phyloP scores from a whole-genome alignment of 1,140 invertebrate species.

The Drosophila bifasciata region DNA sequence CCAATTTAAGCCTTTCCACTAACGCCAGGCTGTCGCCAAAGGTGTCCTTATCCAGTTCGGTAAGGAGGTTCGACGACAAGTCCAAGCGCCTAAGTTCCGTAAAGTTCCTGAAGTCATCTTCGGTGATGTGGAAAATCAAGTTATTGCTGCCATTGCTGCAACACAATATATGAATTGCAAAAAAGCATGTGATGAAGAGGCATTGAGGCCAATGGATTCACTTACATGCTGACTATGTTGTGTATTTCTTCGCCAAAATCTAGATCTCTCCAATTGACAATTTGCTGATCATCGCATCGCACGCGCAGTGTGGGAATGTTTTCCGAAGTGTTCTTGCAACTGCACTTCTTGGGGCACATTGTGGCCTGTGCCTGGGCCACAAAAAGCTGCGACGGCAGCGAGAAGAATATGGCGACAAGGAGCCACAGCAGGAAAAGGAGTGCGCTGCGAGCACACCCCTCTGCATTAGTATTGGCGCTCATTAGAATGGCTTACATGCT shows the following conservation, averaged over 20 bases:
- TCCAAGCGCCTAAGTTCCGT: slow-evolving; percentile 89
- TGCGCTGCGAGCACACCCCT: slow-evolving; percentile 21
- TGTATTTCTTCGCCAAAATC: slow-evolving; percentile 82
- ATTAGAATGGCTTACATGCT: slow-evolving; percentile 41
- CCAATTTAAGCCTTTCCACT: slow-evolving; percentile 88
- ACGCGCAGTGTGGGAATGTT: slow-evolving; percentile 83
- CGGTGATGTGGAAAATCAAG: slow-evolving; percentile 89
- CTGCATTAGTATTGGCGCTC: slow-evolving; percentile 50
- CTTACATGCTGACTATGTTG: slow-evolving; percentile 84
- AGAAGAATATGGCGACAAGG: slow-evolving; percentile 12
- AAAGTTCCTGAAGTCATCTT: slow-evolving; percentile 89
- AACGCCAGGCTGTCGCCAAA: slow-evolving; percentile 87
- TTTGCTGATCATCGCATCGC: slow-evolving; percentile 84
- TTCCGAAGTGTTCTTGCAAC: slow-evolving; percentile 69
- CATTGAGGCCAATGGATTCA: slow-evolving; percentile 25
- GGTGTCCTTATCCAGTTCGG: slow-evolving; percentile 86
- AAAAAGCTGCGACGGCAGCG: slow-evolving; percentile 13
- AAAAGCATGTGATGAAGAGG: too few relatives aligned
- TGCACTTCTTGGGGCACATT: slow-evolving; percentile 74
- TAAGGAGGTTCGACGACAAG: slow-evolving; percentile 88
- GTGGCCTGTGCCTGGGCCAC: slow-evolving; percentile 18
- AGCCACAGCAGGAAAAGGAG: slow-evolving; percentile 33
- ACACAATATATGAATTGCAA: slow-evolving; percentile 27
- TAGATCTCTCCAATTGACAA: slow-evolving; percentile 83
- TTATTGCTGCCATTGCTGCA: slow-evolving; percentile 91